Percentiles rank a stretch among this genome's conserved stretches.
phyloP scores from a whole-genome alignment of 2,888 invertebrate genomes.

The Pterobdella sp. region DNA sequence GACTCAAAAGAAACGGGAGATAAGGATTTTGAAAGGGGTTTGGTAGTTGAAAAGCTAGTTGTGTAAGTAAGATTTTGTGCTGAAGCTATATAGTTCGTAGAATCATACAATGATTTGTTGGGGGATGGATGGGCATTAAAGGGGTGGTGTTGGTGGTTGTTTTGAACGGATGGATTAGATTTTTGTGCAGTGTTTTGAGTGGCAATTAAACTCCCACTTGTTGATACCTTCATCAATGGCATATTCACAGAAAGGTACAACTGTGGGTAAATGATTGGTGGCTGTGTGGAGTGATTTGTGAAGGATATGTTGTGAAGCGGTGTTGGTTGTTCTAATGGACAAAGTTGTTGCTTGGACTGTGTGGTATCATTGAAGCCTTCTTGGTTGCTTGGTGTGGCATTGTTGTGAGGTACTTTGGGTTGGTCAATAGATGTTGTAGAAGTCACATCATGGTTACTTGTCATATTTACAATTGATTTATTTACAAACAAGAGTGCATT shows the following conservation, averaged over 20 bases:
- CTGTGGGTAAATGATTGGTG: background rate
- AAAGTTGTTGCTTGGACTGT: background rate
- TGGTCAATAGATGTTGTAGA: too few species aligned
- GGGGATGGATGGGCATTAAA: too few species aligned
- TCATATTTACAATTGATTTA: too few species aligned
- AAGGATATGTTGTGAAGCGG: background rate
- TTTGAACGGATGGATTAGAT: background rate
- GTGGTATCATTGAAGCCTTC: background rate
- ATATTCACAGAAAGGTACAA: background rate
- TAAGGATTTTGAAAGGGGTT: background rate
- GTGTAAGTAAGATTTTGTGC: too few species aligned
- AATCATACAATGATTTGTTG: too few species aligned
- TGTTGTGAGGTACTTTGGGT: background rate
- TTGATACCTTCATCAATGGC: constrained; percentile 7
- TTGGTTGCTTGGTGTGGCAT: background rate
- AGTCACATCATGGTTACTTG: too few species aligned
- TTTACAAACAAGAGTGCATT: too few species aligned
- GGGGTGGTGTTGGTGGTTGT: background rate
- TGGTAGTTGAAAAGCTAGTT: background rate
- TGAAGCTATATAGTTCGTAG: too few species aligned
- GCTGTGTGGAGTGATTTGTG: background rate
- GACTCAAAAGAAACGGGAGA: too few species aligned
- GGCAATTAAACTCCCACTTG: background rate
- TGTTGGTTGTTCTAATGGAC: background rate
- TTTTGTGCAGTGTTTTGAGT: background rate